These are phyloP conservation scores for Actinopyga echinites DNA, from an alignment of 53 echinoderm and acorn worm genomes.

Conservation along the genomic window DNA sequence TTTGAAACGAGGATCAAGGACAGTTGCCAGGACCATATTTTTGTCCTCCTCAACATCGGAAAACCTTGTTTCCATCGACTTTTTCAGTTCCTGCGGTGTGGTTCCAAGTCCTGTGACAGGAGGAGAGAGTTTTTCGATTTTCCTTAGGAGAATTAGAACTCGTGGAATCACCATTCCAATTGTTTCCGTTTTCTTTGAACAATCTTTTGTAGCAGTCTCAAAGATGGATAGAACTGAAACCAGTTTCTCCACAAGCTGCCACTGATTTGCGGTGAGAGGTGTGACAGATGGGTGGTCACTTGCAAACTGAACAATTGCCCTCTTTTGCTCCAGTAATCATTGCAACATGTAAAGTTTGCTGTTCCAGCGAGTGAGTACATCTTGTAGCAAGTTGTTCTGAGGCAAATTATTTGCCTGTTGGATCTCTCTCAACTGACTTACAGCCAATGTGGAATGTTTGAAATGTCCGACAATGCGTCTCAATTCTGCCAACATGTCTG, in stretches of 20 bases:
- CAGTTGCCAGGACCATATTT: slow-evolving; percentile 9
- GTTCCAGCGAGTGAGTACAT: slow-evolving; percentile 38
- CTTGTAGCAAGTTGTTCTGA: slow-evolving; percentile 23
- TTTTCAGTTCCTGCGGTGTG: not conserved
- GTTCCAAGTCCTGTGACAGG: not conserved
- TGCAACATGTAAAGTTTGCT: slow-evolving; percentile 25
- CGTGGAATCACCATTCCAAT: slow-evolving; percentile 15
- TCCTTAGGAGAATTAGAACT: not conserved
- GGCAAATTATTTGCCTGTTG: slow-evolving; percentile 28
- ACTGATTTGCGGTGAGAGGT: slow-evolving; percentile 23
- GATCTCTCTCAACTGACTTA: slow-evolving; percentile 5
- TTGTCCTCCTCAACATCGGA: slow-evolving; percentile 7
- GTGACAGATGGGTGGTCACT: slow-evolving; percentile 30
- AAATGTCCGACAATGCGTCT: slow-evolving; percentile 30
- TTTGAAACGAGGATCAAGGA: slow-evolving; percentile 9
- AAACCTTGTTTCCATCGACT: not conserved
- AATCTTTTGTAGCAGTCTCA: slow-evolving; percentile 24
- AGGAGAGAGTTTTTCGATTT: slow-evolving; percentile 16
- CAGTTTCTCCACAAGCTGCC: slow-evolving; percentile 10
- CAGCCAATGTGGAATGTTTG: slow-evolving; percentile 28
- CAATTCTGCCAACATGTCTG: slow-evolving; percentile 19
- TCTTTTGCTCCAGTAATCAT: slow-evolving; percentile 29
- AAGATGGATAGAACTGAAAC: slow-evolving; percentile 14
- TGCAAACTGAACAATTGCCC: slow-evolving; percentile 39
- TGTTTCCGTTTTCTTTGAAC: slow-evolving; percentile 23